Evolutionary conservation across 2,888 invertebrate genomes (phyloP).

Genomic region (Cabera pusaria): DNA sequence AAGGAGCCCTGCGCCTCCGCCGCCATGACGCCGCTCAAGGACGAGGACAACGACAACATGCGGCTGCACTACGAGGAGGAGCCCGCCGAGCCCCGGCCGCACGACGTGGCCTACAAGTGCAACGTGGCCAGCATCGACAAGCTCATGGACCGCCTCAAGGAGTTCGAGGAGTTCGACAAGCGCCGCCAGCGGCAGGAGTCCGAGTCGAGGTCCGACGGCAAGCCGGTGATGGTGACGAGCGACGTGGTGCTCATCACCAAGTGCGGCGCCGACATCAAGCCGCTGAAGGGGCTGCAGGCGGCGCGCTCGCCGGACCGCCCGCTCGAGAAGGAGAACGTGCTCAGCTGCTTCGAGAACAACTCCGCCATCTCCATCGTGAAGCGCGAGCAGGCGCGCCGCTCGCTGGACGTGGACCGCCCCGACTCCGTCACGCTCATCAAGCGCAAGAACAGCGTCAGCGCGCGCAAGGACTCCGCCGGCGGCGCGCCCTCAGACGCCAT

Average conservation of each 20-base stretch:
- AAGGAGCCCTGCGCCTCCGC: constrained; percentile 58
- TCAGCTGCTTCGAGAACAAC: constrained; percentile 80
- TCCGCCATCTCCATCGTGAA: constrained; percentile 80
- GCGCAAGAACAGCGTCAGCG: constrained; percentile 65
- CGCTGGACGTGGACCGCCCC: constrained; percentile 73
- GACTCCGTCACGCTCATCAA: constrained; percentile 78
- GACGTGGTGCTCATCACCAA: constrained; percentile 77
- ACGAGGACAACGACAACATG: constrained; percentile 74
- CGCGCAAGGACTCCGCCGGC: constrained; percentile 76
- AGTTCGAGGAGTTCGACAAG: constrained; percentile 77
- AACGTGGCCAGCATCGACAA: constrained; percentile 76
- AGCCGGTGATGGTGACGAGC: constrained; percentile 73
- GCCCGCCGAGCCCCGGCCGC: constrained; percentile 57
- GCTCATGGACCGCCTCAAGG: constrained; percentile 76
- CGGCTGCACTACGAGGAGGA: constrained; percentile 74
- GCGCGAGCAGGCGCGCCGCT: constrained; percentile 73
- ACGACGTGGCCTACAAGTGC: constrained; percentile 65
- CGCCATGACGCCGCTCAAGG: constrained; percentile 60
- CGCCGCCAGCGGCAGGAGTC: constrained; percentile 72
- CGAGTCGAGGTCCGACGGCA: constrained; percentile 63
- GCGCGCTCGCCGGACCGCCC: constrained; percentile 70
- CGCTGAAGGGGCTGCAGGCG: constrained; percentile 72
- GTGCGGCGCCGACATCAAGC: constrained; percentile 73
- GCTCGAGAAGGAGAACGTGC: constrained; percentile 73
- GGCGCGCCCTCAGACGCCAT: constrained; percentile 78